A percentile compares a stretch with the other conserved stretches of the same genome.
phyloP scores from a whole-genome alignment of 2,888 invertebrate species.

The Hirtodrosophila alboralis region DNA sequence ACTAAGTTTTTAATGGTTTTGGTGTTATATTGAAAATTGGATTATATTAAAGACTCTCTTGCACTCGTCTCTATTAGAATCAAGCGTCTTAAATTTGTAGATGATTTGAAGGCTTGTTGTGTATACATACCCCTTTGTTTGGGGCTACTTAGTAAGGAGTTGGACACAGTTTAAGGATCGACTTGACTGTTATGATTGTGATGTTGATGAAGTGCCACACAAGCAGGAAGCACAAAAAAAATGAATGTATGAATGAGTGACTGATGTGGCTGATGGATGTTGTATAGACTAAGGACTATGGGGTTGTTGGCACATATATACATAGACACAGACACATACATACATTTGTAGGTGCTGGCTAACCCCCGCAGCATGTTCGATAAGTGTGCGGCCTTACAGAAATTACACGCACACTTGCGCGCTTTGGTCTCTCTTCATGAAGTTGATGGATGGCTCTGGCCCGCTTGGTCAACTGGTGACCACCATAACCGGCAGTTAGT shows the following conservation, averaged over 20 bases:
- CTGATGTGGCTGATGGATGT: constrained; percentile 56
- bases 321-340: constrained; percentile 2
- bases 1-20: no score
- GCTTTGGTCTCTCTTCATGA: constrained; percentile 42
- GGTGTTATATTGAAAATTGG: no score
- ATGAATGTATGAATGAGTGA: constrained; percentile 52
- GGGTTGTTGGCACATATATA: constrained; percentile 11
- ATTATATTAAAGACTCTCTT: no score
- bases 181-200: constrained; percentile 53
- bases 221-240: constrained; percentile 31
- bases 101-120: no score
- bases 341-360: constrained; percentile 8
- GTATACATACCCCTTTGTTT: constrained; percentile 3
- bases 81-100: no score
- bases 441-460: constrained; percentile 51
- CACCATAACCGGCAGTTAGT: constrained; percentile 51
- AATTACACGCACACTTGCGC: constrained; percentile 64
- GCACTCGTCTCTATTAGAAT: no score
- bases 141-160: constrained; percentile 16
- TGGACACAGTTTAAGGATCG: constrained; percentile 5
- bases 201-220: constrained; percentile 61
- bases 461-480: constrained; percentile 47
- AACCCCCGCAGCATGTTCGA: constrained; percentile 32
- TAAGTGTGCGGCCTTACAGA: constrained; percentile 61
- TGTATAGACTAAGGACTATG: constrained; percentile 5